A percentile compares a stretch with the other conserved stretches of the same genome.
These are phyloP conservation scores for Lasioglossum lativentre DNA, from an alignment of 2,888 invertebrate genomes.

Conservation along the genomic window DNA sequence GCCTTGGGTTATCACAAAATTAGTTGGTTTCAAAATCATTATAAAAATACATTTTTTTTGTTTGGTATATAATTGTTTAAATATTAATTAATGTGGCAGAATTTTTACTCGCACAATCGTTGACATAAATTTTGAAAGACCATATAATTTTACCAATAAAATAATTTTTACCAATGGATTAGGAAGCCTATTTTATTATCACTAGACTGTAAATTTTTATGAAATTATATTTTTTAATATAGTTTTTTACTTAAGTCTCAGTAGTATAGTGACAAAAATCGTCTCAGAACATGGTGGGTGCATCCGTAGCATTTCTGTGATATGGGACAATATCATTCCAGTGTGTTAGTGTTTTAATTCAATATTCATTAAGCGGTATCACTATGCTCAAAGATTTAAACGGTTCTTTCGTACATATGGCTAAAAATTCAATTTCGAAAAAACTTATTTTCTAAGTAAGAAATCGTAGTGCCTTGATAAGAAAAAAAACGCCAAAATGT, in stretches of 20 bases:
- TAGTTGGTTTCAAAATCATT: neutral
- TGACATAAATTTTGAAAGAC: slow-evolving; percentile 16
- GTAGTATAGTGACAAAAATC: neutral
- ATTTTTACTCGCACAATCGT: neutral
- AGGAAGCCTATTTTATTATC: neutral
- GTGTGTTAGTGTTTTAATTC: slow-evolving; percentile 62
- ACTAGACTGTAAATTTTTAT: neutral
- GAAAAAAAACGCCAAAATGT: slow-evolving; percentile 36
- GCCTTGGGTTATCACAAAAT: neutral
- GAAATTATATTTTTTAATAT: neutral
- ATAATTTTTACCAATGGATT: slow-evolving; percentile 1
- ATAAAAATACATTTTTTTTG: neutral
- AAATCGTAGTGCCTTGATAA: slow-evolving; percentile 11
- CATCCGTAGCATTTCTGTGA: slow-evolving; percentile 69
- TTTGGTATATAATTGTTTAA: neutral
- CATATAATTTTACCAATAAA: no score
- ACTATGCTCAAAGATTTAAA: slow-evolving; percentile 66
- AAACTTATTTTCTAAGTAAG: neutral
- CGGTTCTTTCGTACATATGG: slow-evolving; percentile 50
- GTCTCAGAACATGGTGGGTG: slow-evolving; percentile 30
- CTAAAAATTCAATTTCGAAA: neutral
- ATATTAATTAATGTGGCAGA: neutral
- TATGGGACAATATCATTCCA: slow-evolving; percentile 72
- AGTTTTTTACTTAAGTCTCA: neutral
- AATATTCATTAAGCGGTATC: slow-evolving; percentile 47